Conservation (phyloP, 1,140 invertebrate genomes). For the Anastrepha ludens region DNA sequence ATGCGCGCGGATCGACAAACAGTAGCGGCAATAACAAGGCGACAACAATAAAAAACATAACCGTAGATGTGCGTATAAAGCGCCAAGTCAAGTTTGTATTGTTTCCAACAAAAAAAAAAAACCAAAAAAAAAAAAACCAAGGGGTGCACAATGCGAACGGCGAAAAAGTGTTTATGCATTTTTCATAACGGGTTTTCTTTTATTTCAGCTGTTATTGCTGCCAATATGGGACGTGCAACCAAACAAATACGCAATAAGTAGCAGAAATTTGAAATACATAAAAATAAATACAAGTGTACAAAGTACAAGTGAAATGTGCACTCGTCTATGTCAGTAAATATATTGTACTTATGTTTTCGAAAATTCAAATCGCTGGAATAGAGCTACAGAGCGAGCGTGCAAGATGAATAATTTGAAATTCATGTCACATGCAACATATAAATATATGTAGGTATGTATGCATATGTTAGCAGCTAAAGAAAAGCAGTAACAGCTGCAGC, state of each 20-base stretch:
- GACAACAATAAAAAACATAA: not conserved
- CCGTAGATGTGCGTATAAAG: not conserved
- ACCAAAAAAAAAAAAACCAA: too few relatives aligned
- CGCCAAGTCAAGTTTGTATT: not conserved
- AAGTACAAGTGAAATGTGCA: not conserved
- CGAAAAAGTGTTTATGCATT: slow-evolving; percentile 16
- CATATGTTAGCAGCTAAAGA: not conserved
- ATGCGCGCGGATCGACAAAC: not conserved
- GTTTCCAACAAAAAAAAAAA: not conserved
- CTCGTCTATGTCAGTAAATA: not conserved
- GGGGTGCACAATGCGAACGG: not conserved
- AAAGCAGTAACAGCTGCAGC: slow-evolving; percentile 8
- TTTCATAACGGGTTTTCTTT: not conserved
- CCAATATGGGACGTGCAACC: not conserved
- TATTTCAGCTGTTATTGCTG: not conserved
- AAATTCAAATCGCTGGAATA: slow-evolving; percentile 37
- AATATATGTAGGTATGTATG: not conserved
- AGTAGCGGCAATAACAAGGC: not conserved
- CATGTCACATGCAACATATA: slow-evolving; percentile 15
- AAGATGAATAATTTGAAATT: slow-evolving; percentile 17
- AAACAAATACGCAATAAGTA: slow-evolving; percentile 23
- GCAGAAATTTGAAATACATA: not conserved
- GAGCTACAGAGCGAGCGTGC: not conserved
- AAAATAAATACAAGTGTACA: not conserved
- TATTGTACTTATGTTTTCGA: not conserved